Evolutionary conservation across 1,140 invertebrate genomes (phyloP).

Genomic region (Euglossa dilemma): DNA sequence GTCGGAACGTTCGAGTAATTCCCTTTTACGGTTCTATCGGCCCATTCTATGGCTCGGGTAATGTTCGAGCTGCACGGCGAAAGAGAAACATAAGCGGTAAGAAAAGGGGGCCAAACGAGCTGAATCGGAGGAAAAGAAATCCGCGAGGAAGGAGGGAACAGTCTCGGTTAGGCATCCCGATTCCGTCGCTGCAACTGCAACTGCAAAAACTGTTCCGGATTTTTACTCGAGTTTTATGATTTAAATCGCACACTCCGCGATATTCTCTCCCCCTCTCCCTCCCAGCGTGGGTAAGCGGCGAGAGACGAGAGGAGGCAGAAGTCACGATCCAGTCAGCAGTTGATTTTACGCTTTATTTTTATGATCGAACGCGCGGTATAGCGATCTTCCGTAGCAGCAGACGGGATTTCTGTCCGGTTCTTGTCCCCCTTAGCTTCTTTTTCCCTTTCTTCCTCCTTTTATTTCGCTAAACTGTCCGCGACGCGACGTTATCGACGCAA

Average conservation of each 20-base stretch:
- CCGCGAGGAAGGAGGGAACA: neutral
- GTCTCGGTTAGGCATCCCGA: conserved; percentile 2
- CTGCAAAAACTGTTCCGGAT: conserved; percentile 60
- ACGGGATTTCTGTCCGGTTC: neutral
- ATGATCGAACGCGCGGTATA: conserved; percentile 68
- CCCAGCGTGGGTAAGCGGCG: neutral
- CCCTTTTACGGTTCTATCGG: conserved; percentile 55
- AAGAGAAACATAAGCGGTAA: conserved; percentile 54
- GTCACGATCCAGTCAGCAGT: conserved; percentile 78
- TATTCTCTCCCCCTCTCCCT: conserved; percentile 62
- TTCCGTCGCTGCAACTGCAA: conserved; percentile 25
- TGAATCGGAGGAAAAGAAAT: conserved; percentile 50
- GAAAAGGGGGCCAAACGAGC: conserved; percentile 33
- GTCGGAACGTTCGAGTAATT: conserved; percentile 50
- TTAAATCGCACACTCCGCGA: conserved; percentile 78
- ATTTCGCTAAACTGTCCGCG: neutral
- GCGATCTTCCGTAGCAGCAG: neutral
- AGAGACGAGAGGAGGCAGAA: too few species aligned
- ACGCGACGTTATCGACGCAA: neutral
- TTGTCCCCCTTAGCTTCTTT: neutral
- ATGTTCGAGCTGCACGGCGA: conserved; percentile 21
- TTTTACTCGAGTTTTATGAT: conserved; percentile 81
- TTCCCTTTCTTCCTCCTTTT: too few species aligned
- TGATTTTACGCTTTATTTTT: conserved; percentile 80
- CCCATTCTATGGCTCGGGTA: conserved; percentile 26